Conservation (phyloP, 2,888 invertebrate genomes). For the Hypomecis atomaria region DNA sequence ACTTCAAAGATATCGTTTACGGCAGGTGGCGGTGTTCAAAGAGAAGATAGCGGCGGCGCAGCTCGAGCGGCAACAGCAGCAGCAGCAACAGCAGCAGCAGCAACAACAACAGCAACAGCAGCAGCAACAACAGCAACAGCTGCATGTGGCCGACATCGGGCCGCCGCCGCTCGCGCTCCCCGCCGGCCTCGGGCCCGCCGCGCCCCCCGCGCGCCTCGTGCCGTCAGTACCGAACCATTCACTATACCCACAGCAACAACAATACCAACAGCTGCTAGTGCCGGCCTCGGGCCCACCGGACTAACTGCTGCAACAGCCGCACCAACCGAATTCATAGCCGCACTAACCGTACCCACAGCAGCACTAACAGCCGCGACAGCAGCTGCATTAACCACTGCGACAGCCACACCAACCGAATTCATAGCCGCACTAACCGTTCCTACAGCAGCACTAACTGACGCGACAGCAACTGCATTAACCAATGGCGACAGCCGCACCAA, state of each 20-base stretch:
- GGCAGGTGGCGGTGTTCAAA: slow-evolving; percentile 77
- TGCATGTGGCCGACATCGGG: slow-evolving; percentile 25
- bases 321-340: too few species aligned
- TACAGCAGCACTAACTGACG: too few species aligned
- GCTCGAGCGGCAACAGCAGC: slow-evolving; percentile 58
- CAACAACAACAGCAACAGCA: background rate
- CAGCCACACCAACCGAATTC: too few species aligned
- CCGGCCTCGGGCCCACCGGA: slow-evolving; percentile 35
- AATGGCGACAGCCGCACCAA: too few species aligned
- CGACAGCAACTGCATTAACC: too few species aligned
- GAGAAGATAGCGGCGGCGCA: slow-evolving; percentile 77
- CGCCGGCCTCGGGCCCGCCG: slow-evolving; percentile 43
- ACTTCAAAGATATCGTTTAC: background rate
- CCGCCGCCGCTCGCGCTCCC: slow-evolving; percentile 23
- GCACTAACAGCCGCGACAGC: too few species aligned
- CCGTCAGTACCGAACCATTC: background rate
- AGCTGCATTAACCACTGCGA: too few species aligned
- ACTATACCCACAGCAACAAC: background rate
- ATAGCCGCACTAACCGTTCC: too few species aligned
- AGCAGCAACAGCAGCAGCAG: slow-evolving; percentile 14
- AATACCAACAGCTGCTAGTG: background rate
- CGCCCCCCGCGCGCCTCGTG: slow-evolving; percentile 60
- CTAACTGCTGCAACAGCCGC: too few species aligned
- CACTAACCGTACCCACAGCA: too few species aligned
- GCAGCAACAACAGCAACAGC: background rate